Base-by-base conservation (phyloP, 35 echinoderm and acorn worm genomes). In the Stichopus chloronotus region DNA sequence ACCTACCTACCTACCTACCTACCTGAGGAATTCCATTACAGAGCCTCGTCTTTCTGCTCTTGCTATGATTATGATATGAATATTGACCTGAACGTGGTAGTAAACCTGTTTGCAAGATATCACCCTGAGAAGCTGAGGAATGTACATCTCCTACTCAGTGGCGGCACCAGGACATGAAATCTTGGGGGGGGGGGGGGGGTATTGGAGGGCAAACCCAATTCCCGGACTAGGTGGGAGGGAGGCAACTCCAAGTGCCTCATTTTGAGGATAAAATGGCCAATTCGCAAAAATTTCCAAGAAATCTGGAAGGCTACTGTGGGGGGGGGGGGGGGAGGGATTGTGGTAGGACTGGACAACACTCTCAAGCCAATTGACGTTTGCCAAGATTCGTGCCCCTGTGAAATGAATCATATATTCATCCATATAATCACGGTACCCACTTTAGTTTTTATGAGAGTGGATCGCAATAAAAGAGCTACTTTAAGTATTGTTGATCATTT, bases 1-100 rank as follows among this genome's bases (percentile, higher is more conserved):
- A 90, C 58, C 30, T 90, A 90, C 61, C 30, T 90, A 90, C 58
- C 30, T 90, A 90, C 61, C 30, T 90, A 90, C 58, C 30, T 90
- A 90, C 61, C 30, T 90, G 88, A 63, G 61, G 60, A 68, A 60
- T 74, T 90, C 88, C 68, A 90, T 90, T 59, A 72, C 59, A 71
- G 59, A n/a, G 59, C 59, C 60, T 63, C 63, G 88, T 9, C 68
- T 90, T 6, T 90, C 88, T 7, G 68, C 25, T 90, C 68, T 23
- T 52, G 88, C 88, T 23, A 21, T 72, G 25, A 90, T 22, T 74
- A 90, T 72, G 88, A 90, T 72, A 72, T 71, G 61, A 68, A 90
- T 17, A 90, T 90, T 72, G 61, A 68, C 68, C 24, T 14, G 17
- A 72, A 74, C 61, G 88, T 53, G 16, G 88, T 90, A 21, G 87